Evolutionary conservation across 2,113 vertebrate genomes (phyloP).

Genomic region (Pedetes capensis): DNA sequence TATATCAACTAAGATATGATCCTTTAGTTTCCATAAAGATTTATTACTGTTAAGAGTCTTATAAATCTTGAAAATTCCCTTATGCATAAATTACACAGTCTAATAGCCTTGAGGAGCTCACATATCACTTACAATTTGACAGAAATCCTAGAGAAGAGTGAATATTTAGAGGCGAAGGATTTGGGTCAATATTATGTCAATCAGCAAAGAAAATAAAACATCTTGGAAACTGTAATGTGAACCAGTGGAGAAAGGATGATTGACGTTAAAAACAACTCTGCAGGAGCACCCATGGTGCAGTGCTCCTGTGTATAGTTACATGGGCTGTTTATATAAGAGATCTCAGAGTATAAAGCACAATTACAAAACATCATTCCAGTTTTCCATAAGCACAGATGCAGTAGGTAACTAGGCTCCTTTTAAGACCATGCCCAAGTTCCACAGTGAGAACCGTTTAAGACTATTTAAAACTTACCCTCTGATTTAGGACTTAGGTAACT

Average conservation of each 20-base stretch:
- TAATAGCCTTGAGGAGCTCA: conserved; percentile 28
- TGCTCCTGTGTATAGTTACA: not conserved
- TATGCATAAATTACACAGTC: conserved; percentile 43
- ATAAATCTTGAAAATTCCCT: conserved; percentile 55
- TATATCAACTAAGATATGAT: conserved; percentile 54
- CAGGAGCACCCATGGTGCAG: not conserved
- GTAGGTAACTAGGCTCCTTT: conserved; percentile 15
- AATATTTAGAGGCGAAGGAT: conserved; percentile 44
- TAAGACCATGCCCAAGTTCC: not conserved
- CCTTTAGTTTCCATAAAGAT: conserved; percentile 41
- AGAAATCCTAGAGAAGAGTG: conserved; percentile 34
- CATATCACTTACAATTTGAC: conserved; percentile 40
- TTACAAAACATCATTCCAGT: conserved; percentile 41
- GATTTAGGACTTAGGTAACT: not conserved
- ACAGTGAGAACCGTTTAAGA: not conserved
- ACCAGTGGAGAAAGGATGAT: not conserved
- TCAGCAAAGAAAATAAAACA: conserved; percentile 46
- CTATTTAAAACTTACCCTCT: not conserved
- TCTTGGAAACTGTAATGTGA: conserved; percentile 44
- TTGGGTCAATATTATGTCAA: conserved; percentile 54
- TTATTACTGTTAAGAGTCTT: not conserved
- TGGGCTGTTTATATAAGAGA: conserved; percentile 44
- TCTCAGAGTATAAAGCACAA: conserved; percentile 15
- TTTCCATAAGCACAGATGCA: conserved; percentile 45
- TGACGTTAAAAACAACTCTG: conserved; percentile 42